Conservation (phyloP, 2,797 vertebrate species). For the Alosa sapidissima region DNA sequence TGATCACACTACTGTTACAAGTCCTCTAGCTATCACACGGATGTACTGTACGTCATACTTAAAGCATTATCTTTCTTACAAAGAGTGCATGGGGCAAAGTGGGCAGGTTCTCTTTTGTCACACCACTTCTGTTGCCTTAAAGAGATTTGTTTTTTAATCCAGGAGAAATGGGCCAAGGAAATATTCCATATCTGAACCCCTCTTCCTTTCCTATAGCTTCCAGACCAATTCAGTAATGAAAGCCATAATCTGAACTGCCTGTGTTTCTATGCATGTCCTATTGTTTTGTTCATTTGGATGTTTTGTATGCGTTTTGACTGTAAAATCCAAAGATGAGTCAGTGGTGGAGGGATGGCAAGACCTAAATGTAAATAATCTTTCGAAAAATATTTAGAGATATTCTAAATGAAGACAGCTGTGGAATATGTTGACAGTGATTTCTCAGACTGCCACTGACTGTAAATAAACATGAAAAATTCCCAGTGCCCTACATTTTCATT, state of each 20-base stretch:
- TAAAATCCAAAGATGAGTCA: conserved; percentile 1
- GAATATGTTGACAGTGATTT: not conserved
- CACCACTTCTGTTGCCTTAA: not conserved
- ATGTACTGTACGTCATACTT: not conserved
- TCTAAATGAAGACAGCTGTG: not conserved
- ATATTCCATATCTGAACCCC: not conserved
- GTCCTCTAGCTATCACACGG: not conserved
- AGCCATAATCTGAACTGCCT: conserved; percentile 1
- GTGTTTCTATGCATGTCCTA: not conserved
- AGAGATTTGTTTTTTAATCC: conserved; percentile 11
- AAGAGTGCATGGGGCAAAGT: not conserved
- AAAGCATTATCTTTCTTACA: not conserved
- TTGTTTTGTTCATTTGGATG: not conserved
- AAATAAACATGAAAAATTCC: not conserved
- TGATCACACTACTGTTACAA: conserved; percentile 7
- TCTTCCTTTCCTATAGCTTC: not conserved
- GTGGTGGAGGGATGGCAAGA: not conserved
- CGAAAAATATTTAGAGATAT: not conserved
- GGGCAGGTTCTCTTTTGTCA: not conserved
- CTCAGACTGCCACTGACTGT: not conserved
- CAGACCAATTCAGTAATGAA: not conserved
- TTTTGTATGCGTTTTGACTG: not conserved
- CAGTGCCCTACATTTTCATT: not conserved
- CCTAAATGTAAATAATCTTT: not conserved
- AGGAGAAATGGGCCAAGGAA: not conserved